A percentile compares a stretch with the other conserved stretches of the same genome.
phyloP scores from a whole-genome alignment of 2,113 vertebrate genomes.

The Sardina pilchardus region DNA sequence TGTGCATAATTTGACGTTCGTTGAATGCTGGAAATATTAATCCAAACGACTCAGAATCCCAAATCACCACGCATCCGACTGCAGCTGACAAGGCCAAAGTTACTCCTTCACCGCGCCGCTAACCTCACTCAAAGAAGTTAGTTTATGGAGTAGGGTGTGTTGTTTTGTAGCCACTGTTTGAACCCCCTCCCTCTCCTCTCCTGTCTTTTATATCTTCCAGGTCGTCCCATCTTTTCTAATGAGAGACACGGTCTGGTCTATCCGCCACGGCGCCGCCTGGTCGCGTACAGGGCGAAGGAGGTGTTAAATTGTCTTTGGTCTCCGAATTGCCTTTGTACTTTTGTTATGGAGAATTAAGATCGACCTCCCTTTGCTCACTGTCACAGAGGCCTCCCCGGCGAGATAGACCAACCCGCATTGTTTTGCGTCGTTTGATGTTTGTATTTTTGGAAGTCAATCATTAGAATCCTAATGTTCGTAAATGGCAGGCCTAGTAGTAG shows the following conservation, averaged over 20 bases:
- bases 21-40: not conserved
- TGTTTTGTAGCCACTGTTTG: slow-evolving; percentile 54
- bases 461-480: slow-evolving; percentile 57
- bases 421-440: slow-evolving; percentile 65
- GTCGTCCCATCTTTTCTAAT: slow-evolving; percentile 56
- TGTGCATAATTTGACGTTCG: slow-evolving; percentile 16
- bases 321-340: slow-evolving; percentile 68
- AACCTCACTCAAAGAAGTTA: slow-evolving; percentile 43
- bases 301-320: slow-evolving; percentile 61
- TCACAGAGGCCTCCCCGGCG: slow-evolving; percentile 53
- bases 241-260: slow-evolving; percentile 48
- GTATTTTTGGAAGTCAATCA: slow-evolving; percentile 72
- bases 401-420: slow-evolving; percentile 63
- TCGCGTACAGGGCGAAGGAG: slow-evolving; percentile 63
- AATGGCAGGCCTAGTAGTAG: slow-evolving; percentile 11
- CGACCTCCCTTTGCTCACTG: slow-evolving; percentile 48
- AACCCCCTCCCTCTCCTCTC: slow-evolving; percentile 39
- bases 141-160: slow-evolving; percentile 54
- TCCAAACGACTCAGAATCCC: slow-evolving; percentile 23
- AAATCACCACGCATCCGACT: not conserved
- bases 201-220: slow-evolving; percentile 48
- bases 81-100: not conserved
- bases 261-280: slow-evolving; percentile 53
- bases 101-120: not conserved
- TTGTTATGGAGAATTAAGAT: slow-evolving; percentile 70